phyloP scores from a whole-genome alignment of 2,888 invertebrate species.

The Chrysodeixis includens region DNA sequence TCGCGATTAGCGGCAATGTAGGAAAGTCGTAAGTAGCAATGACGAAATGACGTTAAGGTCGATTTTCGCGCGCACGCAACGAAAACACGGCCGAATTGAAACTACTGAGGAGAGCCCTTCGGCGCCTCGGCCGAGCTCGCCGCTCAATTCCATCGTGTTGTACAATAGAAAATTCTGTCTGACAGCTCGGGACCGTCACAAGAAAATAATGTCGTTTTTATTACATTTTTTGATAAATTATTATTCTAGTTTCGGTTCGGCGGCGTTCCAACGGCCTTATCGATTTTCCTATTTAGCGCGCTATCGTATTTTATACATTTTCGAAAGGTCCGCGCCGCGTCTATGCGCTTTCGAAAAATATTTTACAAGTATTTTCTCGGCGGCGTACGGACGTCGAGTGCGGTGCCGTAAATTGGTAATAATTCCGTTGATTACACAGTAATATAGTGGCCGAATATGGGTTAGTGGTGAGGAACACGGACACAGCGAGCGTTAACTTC shows the following conservation, averaged over 20 bases:
- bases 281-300: slow-evolving; percentile 88
- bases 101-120: slow-evolving; percentile 54
- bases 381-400: slow-evolving; percentile 83
- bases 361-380: slow-evolving; percentile 84
- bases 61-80: slow-evolving; percentile 67
- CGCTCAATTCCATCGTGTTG: slow-evolving; percentile 69
- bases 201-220: slow-evolving; percentile 89
- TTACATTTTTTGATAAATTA: slow-evolving; percentile 89
- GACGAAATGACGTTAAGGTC: slow-evolving; percentile 72
- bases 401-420: slow-evolving; percentile 87
- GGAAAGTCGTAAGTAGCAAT: slow-evolving; percentile 82
- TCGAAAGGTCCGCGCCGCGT: slow-evolving; percentile 85
- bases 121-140: slow-evolving; percentile 45
- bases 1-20: slow-evolving; percentile 85
- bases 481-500: slow-evolving; percentile 75
- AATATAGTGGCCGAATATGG: slow-evolving; percentile 86
- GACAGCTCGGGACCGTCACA: slow-evolving; percentile 81
- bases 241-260: slow-evolving; percentile 86
- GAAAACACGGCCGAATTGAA: slow-evolving; percentile 75
- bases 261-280: slow-evolving; percentile 83
- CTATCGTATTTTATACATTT: slow-evolving; percentile 86
- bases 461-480: slow-evolving; percentile 82
- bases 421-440: slow-evolving; percentile 87
- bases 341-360: slow-evolving; percentile 88
- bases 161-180: slow-evolving; percentile 86